Percentiles rank a stretch among this genome's conserved stretches.
These are phyloP conservation scores for Lepidurus packardi DNA, from an alignment of 1,140 invertebrate genomes.

Conservation along the genomic window DNA sequence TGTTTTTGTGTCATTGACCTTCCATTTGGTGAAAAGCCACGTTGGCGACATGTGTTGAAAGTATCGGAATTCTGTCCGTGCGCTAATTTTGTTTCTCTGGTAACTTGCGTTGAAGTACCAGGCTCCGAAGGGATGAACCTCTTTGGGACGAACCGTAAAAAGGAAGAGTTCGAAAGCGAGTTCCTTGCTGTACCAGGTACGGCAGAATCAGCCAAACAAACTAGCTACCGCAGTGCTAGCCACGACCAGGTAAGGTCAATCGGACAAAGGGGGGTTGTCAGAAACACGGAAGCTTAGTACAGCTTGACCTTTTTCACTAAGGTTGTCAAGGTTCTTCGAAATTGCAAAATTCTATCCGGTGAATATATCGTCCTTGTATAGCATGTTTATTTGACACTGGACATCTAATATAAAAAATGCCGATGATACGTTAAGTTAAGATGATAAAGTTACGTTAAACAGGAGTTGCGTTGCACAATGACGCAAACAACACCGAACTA, in stretches of 20 bases:
- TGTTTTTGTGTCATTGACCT: neutral
- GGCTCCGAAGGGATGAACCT: neutral
- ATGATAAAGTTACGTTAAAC: too few species aligned
- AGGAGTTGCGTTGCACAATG: neutral
- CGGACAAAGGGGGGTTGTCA: conserved; percentile 15
- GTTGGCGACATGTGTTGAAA: neutral
- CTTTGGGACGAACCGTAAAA: neutral
- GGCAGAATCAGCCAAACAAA: conserved; percentile 1
- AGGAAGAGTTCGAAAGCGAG: neutral
- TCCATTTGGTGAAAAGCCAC: neutral
- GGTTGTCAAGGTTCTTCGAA: neutral
- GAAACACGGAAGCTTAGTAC: conserved; percentile 21
- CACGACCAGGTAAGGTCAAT: neutral
- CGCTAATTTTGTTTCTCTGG: neutral
- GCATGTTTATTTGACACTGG: neutral
- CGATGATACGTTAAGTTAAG: too few species aligned
- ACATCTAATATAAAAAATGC: neutral
- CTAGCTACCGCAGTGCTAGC: neutral
- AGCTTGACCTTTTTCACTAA: neutral
- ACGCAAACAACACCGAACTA: neutral
- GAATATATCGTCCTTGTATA: neutral
- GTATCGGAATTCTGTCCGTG: neutral
- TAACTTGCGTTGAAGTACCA: neutral
- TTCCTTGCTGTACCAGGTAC: conserved; percentile 10
- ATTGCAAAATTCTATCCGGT: neutral